Base-by-base conservation (phyloP, 1,140 invertebrate genomes). In the Drosophila aff. region DNA sequence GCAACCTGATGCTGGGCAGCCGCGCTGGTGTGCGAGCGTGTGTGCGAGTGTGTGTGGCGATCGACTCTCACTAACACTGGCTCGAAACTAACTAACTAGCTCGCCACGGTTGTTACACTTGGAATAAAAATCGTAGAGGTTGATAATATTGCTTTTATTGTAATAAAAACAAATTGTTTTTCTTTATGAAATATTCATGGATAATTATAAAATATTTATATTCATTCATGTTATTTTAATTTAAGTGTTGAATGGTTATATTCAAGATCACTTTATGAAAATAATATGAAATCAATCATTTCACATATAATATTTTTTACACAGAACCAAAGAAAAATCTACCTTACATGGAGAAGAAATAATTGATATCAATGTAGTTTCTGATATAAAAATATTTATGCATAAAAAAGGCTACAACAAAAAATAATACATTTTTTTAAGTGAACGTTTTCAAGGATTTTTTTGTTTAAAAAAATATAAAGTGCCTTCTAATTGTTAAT, bases 11-110 rank as follows among this genome's bases (percentile, higher is more conserved):
- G 71, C 38, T 71, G 80, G 68, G 63, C 50, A 28, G 52, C 46
- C 62, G 47, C 46, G 43, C 40, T 64, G 61, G 58, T 74, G 65
- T 78, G 59, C 53, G 52, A 26, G 59, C 74, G 57, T 68, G 33
- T 67, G 44, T 81, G 21, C 68, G n/a, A 55, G 55, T 74, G 53
- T 72, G 62, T 83, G 46, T 76, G 63, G 69, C 64, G 81, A 89
- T 89, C 60, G 81, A 89, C 84, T 89, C 84, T 89, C 84, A 90
- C 85, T 81, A 89, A 82, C 73, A 90, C 85, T 68, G 76, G 74
- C 71, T 89, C 71, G 73, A 79, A 90, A 90, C 81, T 90, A 85
- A 89, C 85, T 90, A 89, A 90, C 85, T 89, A 89, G 85, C 84
- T 89, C 81, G 78, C 81, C 57, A 67, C 66, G 73, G 76, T 68